Evolutionary conservation across 1,140 invertebrate species (phyloP), one percentile per base, ranked within the genome.

Genomic region (Micrasema minimum): DNA sequence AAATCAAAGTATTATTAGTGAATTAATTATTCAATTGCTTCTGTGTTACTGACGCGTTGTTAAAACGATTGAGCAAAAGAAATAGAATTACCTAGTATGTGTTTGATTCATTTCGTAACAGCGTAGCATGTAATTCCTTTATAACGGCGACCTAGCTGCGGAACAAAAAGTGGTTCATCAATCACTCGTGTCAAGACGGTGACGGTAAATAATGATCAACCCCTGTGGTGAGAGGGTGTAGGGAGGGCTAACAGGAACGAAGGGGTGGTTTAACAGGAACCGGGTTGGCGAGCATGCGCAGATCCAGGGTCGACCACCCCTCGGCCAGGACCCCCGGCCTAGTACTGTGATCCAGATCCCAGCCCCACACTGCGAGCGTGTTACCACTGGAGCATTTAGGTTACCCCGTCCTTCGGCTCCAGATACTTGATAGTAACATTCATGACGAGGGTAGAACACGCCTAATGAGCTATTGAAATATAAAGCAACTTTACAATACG

Each of bases 231-330:
- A n/a, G 26, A 20, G 14, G 46, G 64, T 48, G 26, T 2, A 14
- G n/a, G 9, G 18, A 18, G 14, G 62, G 45, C 10, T 22, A 12
- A 18, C 23, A 16, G 50, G 65, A 48, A 26, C 31, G 48, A 16
- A 10, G 43, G 53, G 46, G 55, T 46, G 57, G 18, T 26, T n/a
- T 20, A 7, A 35, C 45, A 64, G 37, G 57, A 55, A 62, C 55
- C 45, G 46, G 71, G 71, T 67, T 62, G 64, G 20, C 26, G 71
- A 43, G 71, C 71, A 43, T 67, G 71, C 71, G 71, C 66, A 14
- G 45, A n/a, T 38, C 38, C 69, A 37, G 43, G 62, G 71, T 62
- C 66, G 23, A 62, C 46, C 45, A 67, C 41, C 71, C 59, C 55
- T 18, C 43, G 26, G 26, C 26, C 26, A 51, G 62, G 48, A 61